These are phyloP conservation scores for Charadrius vociferus DNA, from an alignment of 2,113 vertebrate species.

Conservation along the genomic window DNA sequence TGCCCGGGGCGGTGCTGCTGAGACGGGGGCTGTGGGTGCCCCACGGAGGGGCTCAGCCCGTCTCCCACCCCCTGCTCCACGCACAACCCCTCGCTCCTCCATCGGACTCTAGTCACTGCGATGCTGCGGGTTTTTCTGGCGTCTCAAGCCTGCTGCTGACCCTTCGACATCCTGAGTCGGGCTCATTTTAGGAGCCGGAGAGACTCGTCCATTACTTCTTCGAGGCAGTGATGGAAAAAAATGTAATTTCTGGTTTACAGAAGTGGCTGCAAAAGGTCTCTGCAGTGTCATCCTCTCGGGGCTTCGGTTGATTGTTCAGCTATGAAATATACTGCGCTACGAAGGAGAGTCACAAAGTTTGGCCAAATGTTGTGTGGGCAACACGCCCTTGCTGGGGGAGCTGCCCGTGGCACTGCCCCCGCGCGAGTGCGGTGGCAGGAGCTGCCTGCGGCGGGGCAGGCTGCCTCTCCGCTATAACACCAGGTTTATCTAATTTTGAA, in stretches of 20 bases:
- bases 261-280: too few relatives aligned
- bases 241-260: background rate
- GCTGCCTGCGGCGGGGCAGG: background rate
- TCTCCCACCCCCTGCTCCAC: too few relatives aligned
- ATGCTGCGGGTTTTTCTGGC: too few relatives aligned
- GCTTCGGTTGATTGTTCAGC: background rate
- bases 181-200: too few relatives aligned
- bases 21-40: accelerated
- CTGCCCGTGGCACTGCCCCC: accelerated
- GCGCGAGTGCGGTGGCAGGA: accelerated
- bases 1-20: background rate
- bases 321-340: accelerated
- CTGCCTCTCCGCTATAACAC: background rate
- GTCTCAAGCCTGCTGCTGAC: too few relatives aligned
- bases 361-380: background rate
- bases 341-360: background rate
- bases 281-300: too few relatives aligned
- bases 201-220: too few relatives aligned
- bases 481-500: background rate
- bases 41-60: too few relatives aligned
- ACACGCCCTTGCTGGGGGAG: accelerated
- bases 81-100: too few relatives aligned
- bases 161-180: too few relatives aligned
- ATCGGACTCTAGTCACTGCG: too few relatives aligned
- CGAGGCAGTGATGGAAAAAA: background rate